phyloP scores from a whole-genome alignment of 2,113 vertebrate genomes.

The Hipposideros armiger region DNA sequence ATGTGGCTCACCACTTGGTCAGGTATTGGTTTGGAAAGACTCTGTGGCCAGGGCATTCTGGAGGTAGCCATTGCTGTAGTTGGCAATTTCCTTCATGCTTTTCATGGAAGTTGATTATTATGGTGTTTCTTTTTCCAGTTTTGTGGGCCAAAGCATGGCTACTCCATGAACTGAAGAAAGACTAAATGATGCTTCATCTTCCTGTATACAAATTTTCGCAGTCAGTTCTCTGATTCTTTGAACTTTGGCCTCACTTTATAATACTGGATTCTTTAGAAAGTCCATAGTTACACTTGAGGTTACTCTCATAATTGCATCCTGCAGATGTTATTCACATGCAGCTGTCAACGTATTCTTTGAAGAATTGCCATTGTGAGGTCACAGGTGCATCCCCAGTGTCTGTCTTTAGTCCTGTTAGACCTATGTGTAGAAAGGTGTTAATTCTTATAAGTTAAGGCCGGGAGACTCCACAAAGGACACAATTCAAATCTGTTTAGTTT shows the following conservation, averaged over 20 bases:
- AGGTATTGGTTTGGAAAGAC: neutral
- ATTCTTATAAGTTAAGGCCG: neutral
- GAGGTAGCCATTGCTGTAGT: neutral
- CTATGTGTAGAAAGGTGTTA: neutral
- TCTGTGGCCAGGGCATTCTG: neutral
- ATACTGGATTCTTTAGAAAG: neutral
- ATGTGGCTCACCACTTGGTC: neutral
- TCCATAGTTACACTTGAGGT: neutral
- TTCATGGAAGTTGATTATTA: neutral
- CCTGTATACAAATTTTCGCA: neutral
- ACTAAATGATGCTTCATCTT: neutral
- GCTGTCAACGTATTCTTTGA: rapidly evolving
- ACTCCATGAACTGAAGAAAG: neutral
- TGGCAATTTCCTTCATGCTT: neutral
- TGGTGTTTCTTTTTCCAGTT: neutral
- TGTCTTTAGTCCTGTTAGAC: neutral
- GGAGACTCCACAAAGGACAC: neutral
- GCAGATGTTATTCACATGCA: neutral
- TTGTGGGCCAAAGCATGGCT: neutral
- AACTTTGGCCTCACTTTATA: neutral
- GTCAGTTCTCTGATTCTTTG: neutral
- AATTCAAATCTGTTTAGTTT: neutral
- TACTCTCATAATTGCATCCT: neutral
- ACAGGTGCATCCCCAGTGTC: neutral
- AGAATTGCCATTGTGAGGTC: neutral